Percentiles rank a stretch among this genome's conserved stretches.
phyloP scores from a whole-genome alignment of 2,888 invertebrate genomes.

The Nomada goodeniana region DNA sequence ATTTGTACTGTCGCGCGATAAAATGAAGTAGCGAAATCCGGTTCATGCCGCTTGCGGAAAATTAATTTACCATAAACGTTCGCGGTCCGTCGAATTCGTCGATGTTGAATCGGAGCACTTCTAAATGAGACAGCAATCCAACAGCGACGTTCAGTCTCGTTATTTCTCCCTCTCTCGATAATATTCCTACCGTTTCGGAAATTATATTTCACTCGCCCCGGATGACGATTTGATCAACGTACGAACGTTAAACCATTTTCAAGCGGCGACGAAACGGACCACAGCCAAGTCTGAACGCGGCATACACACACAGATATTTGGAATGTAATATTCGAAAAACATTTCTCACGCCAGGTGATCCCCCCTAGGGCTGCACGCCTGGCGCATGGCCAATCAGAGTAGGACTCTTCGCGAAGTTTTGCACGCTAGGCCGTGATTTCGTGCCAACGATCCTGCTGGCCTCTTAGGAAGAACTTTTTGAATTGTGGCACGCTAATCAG shows the following conservation, averaged over 20 bases:
- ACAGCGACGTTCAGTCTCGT: neutral
- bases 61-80: too few relatives aligned
- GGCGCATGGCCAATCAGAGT: constrained; percentile 69
- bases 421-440: constrained; percentile 63
- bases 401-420: constrained; percentile 62
- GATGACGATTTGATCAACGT: constrained; percentile 13
- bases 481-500: constrained; percentile 72
- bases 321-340: constrained; percentile 70
- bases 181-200: neutral
- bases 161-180: neutral
- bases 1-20: too few relatives aligned
- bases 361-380: constrained; percentile 57
- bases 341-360: constrained; percentile 69
- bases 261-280: constrained; percentile 7
- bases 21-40: too few relatives aligned
- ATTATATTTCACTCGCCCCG: neutral
- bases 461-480: constrained; percentile 69
- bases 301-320: constrained; percentile 68
- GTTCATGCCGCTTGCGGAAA: too few relatives aligned
- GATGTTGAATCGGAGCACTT: neutral
- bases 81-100: too few relatives aligned
- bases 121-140: neutral
- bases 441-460: constrained; percentile 68
- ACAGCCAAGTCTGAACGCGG: constrained; percentile 6
- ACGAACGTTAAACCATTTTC: constrained; percentile 47